phyloP scores from a whole-genome alignment of 1,140 invertebrate species.

The Brachionus paranguensis region DNA sequence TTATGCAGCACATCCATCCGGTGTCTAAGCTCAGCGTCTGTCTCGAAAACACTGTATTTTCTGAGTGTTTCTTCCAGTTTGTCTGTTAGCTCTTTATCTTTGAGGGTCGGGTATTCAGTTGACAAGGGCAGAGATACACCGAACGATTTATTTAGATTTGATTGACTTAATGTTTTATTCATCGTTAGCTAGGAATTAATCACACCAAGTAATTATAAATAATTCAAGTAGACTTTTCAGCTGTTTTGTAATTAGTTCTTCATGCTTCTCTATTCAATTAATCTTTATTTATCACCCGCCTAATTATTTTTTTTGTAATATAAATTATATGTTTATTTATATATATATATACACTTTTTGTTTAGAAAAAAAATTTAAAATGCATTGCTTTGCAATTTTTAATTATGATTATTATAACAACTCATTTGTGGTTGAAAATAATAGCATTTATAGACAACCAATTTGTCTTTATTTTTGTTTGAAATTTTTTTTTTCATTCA shows the following conservation, averaged over 20 bases:
- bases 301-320: not conserved
- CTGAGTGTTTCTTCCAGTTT: conserved; percentile 75
- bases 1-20: conserved; percentile 67
- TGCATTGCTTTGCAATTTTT: not conserved
- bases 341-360: not conserved
- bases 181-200: not conserved
- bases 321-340: not conserved
- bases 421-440: not conserved
- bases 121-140: conserved; percentile 29
- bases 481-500: no score
- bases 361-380: not conserved
- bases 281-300: not conserved
- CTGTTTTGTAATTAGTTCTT: not conserved
- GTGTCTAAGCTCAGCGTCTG: conserved; percentile 80
- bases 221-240: not conserved
- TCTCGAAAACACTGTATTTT: conserved; percentile 85
- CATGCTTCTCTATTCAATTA: not conserved
- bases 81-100: conserved; percentile 72
- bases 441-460: not conserved
- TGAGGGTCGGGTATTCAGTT: conserved; percentile 71
- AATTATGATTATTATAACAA: not conserved
- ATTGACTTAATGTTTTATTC: not conserved
- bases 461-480: not conserved
- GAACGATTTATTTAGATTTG: not conserved
- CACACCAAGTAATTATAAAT: not conserved